phyloP scores from a whole-genome alignment of 2,113 vertebrate genomes.

The Recurvirostra avosetta region DNA sequence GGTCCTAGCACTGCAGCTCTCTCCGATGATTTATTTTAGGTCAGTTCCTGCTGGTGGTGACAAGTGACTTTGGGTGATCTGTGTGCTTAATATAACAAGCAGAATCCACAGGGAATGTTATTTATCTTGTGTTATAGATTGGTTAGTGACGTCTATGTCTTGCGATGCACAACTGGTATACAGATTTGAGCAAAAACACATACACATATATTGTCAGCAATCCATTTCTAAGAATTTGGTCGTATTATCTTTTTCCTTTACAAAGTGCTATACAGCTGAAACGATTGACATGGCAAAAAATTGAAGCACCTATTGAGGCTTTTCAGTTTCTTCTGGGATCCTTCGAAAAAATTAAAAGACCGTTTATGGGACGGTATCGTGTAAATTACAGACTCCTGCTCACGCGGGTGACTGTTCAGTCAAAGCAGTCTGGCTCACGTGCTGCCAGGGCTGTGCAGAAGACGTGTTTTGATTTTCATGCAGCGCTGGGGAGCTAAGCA shows the following conservation, averaged over 20 bases:
- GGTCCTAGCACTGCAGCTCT: not conserved
- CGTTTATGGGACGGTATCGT: not conserved
- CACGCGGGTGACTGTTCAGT: not conserved
- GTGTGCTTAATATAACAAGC: constrained; percentile 29
- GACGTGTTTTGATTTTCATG: not conserved
- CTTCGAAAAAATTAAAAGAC: not conserved
- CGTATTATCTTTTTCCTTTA: not conserved
- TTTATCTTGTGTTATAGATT: not conserved
- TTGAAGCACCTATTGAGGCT: not conserved
- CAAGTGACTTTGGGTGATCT: constrained; percentile 40
- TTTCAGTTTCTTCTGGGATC: not conserved
- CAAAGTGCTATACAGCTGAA: not conserved
- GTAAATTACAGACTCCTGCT: not conserved
- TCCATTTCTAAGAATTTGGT: not conserved
- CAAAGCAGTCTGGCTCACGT: not conserved
- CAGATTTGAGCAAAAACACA: not conserved
- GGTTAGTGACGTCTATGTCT: not conserved
- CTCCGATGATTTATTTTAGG: not conserved
- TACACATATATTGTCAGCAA: not conserved
- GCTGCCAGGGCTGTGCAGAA: not conserved
- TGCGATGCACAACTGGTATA: not conserved
- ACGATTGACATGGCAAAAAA: not conserved
- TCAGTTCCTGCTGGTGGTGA: constrained; percentile 25
- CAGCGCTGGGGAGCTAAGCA: not conserved
- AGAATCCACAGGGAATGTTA: not conserved